Evolutionary conservation across 2,888 invertebrate species (phyloP).

Genomic region (Caenorhabditis becei): DNA sequence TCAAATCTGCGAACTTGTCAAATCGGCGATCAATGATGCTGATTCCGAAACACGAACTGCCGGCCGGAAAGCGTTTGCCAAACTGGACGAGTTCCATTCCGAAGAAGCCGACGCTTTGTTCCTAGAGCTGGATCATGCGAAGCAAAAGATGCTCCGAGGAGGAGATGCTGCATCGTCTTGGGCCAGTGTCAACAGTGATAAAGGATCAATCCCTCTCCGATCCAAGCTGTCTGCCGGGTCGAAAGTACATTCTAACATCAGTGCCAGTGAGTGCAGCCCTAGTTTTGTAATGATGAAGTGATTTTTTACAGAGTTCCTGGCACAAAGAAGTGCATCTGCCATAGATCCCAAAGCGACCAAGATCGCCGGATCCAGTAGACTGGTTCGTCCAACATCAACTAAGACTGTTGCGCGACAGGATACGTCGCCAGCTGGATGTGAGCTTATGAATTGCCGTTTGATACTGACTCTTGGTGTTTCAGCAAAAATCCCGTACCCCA

Average conservation of each 20-base stretch:
- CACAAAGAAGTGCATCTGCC: conserved; percentile 52
- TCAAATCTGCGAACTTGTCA: conserved; percentile 56
- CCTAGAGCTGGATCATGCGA: conserved; percentile 38
- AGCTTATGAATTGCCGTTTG: too few relatives aligned
- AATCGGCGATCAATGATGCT: conserved; percentile 52
- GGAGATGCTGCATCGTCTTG: conserved; percentile 56
- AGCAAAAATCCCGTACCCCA: conserved; percentile 41
- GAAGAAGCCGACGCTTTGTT: conserved; percentile 53
- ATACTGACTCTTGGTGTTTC: too few relatives aligned
- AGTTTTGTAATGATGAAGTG: neutral
- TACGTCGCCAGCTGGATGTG: conserved; percentile 46
- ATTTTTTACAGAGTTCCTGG: conserved; percentile 42
- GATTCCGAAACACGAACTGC: conserved; percentile 49
- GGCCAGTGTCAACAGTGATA: conserved; percentile 56
- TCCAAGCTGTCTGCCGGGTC: conserved; percentile 40
- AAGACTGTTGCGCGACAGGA: conserved; percentile 54
- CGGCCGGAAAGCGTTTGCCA: conserved; percentile 46
- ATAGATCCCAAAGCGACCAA: conserved; percentile 49
- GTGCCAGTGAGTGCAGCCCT: conserved; percentile 41
- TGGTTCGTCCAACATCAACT: conserved; percentile 39
- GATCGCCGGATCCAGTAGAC: conserved; percentile 18
- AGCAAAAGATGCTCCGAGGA: conserved; percentile 53
- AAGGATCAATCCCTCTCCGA: conserved; percentile 40
- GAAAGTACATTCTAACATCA: conserved; percentile 41
- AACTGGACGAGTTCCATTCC: conserved; percentile 43